A percentile compares a stretch with the other conserved stretches of the same genome.
Evolutionary conservation across 1,140 invertebrate species (phyloP).

Genomic region (Zaprionus ornatus): DNA sequence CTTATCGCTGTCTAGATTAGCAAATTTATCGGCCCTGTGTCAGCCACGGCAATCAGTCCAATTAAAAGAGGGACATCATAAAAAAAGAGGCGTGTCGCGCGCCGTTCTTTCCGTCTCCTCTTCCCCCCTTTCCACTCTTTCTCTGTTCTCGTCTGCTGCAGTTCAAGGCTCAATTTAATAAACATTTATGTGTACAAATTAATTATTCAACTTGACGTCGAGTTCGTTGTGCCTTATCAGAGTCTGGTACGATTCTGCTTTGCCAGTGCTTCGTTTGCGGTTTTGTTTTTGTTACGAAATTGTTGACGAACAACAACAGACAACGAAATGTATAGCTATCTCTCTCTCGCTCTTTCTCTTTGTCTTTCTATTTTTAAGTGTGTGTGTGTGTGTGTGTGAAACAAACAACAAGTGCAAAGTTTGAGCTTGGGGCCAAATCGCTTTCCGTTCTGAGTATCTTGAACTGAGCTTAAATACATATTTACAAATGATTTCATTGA

Average conservation of each 20-base stretch:
- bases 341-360: neutral
- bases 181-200: conserved; percentile 8
- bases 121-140: too few species aligned
- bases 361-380: neutral
- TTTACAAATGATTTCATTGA: conserved; percentile 32
- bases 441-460: conserved; percentile 37
- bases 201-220: conserved; percentile 39
- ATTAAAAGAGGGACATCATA: conserved; percentile 7
- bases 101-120: neutral
- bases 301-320: conserved; percentile 54
- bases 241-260: conserved; percentile 25
- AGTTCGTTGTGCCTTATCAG: conserved; percentile 52
- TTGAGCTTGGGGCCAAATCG: conserved; percentile 27
- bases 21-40: conserved; percentile 7
- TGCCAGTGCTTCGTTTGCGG: neutral
- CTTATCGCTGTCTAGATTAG: conserved; percentile 21
- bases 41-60: conserved; percentile 21
- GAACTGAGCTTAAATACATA: conserved; percentile 39
- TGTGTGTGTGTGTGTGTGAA: neutral
- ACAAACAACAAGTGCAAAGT: conserved; percentile 28
- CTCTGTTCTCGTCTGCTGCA: neutral
- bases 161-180: conserved; percentile 20
- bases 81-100: conserved; percentile 26
- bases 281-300: conserved; percentile 74
- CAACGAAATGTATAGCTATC: conserved; percentile 16